Base-by-base conservation (phyloP, 1,140 invertebrate species). In the Aphaenogaster rudis region DNA sequence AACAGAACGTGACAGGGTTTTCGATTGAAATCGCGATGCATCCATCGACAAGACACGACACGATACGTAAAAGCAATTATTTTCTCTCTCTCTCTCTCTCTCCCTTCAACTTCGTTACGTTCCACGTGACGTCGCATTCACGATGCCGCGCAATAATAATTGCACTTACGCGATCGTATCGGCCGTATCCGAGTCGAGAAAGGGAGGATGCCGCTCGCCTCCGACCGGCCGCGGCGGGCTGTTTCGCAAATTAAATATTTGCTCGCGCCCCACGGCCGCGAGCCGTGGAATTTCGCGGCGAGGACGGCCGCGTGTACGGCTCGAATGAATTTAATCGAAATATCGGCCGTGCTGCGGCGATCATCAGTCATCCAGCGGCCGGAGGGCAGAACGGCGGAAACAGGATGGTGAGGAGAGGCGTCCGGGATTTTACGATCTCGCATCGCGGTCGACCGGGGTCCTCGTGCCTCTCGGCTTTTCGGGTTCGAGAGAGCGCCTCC, bases 281-380 rank as follows among this genome's bases (percentile, higher is more conserved):
- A 42, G 39, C 52, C 67, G 67, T 61, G 69, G 54, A 84, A 74
- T 84, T 76, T 61, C 54, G 80, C 36, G 63, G 33, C 33, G 63
- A 17, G 61, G n/a, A 82, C 48, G 39, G 52, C 66, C 64, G 52
- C 52, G 52, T 72, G 79, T 42, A 42, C 50, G 52, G 28, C 67
- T 72, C 42, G 54, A 13, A 76, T 85, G 69, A 87, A 87, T 87
- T 87, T 84, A 84, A 87, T 82, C 78, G 78, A 63, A 48, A 84
- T 71, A 84, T 87, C 64, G 76, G 59, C 17, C 61, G 28, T 57
- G 52, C 50, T 7, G 48, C 28, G 76, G 74, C 28, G 64, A 86
- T 90, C 86, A 88, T 90, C 74, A 77, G 61, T 90, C 89, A 90
- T 88, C 42, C 42, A 7, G 59, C 7, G 50, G 11, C 69, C 52